Base-by-base conservation (phyloP, 2,113 vertebrate genomes). In the Sinosuthora webbiana region DNA sequence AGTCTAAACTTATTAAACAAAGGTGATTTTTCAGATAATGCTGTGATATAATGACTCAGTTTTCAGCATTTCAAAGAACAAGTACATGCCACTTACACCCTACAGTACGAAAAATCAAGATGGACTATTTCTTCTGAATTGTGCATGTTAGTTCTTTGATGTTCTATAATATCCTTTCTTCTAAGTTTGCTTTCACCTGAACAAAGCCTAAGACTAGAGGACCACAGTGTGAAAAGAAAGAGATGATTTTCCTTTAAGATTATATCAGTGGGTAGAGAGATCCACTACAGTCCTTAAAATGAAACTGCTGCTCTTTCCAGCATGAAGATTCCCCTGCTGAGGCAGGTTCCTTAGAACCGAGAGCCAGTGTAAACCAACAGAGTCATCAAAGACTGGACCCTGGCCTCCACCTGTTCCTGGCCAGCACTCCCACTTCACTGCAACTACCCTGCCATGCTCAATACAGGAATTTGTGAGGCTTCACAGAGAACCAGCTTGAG, bases 381-480 rank as follows among this genome's bases (percentile, higher is more conserved):
- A 23, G 24, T 13, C 56, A 82, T 60, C 74, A 81, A 78, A 75
- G 74, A 8, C 50, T 5, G 35, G 31, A 8, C 14, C 15, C 21
- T 1, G 15, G 37, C 44, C 81, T n/a, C 73, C 77, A 71, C 69
- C 73, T 30, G 0, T 25, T 82, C 81, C 93, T 64, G 62, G 67
- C 50, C 52, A 68, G 37, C 25, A 12, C 37, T 76, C 27, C 41
- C 49, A 35, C 9, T 5, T 12, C 57, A n/a, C 27, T 31, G 80
- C 28, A 59, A 6, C 28, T 2, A 4, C 13, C n/a, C 21, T 0
- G 1, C 18, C 0, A 0, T 4, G 15, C 42, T 27, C 78, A 25
- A 7, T 0, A 45, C 13, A 33, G 24, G 28, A 31, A 44, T n/a
- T 15, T 27, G 7, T 18, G 15, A 74, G 37, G n/a, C 63, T 77